Conservation (phyloP, 2,113 vertebrate species). For the Irena cyanogastra region DNA sequence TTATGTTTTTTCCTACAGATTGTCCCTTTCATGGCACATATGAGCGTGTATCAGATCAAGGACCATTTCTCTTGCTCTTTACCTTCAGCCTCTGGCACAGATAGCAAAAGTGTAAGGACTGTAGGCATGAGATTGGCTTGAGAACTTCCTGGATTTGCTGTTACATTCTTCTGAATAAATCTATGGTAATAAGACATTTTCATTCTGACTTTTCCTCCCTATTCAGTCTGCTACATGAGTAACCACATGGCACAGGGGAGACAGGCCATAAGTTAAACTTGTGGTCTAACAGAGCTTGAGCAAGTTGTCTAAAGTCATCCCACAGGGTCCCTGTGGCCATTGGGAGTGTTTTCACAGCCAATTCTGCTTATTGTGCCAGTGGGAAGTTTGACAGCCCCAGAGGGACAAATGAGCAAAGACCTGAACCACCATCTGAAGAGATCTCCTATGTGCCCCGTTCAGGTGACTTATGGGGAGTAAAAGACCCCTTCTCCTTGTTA, state of each 20-base stretch:
- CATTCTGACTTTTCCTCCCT: background rate
- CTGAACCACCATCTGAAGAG: background rate
- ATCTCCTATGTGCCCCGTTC: background rate
- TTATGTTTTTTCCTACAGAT: background rate
- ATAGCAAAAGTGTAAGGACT: background rate
- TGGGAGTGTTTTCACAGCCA: background rate
- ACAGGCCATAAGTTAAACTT: background rate
- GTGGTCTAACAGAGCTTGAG: background rate
- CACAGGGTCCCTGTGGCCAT: background rate
- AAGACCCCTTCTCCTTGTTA: background rate
- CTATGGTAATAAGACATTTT: background rate
- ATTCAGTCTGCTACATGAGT: background rate
- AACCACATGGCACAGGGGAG: background rate
- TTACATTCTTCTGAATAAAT: background rate
- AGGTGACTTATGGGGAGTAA: background rate
- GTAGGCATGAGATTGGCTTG: background rate
- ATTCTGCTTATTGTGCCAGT: background rate
- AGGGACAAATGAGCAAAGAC: background rate
- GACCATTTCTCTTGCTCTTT: background rate
- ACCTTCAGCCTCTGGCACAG: background rate
- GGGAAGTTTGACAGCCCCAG: background rate
- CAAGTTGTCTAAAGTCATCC: background rate
- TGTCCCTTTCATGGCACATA: background rate
- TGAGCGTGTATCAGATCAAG: background rate
- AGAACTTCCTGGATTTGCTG: background rate